phyloP scores from a whole-genome alignment of 2,888 invertebrate species.

The Agrilus cyanescens region DNA sequence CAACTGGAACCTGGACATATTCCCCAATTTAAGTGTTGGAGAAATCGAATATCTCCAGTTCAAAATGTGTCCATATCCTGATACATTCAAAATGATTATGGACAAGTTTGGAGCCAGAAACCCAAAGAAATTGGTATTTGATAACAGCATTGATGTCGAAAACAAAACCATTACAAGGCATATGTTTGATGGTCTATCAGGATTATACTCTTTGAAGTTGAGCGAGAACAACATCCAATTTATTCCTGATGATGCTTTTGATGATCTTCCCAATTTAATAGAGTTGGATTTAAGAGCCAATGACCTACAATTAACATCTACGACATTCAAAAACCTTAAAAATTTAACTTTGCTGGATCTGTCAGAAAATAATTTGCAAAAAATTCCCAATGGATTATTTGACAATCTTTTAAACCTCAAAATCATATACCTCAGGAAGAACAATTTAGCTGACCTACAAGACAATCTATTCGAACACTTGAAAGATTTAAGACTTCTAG shows the following conservation, averaged over 20 bases:
- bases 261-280: conserved; percentile 46
- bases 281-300: conserved; percentile 53
- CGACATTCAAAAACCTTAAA: conserved; percentile 21
- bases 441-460: conserved; percentile 51
- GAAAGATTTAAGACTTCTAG: conserved; percentile 49
- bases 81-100: conserved; percentile 37
- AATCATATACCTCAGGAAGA: conserved; percentile 57
- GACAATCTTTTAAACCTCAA: conserved; percentile 45
- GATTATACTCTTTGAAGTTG: conserved; percentile 8
- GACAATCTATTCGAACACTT: conserved; percentile 51
- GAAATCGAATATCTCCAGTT: conserved; percentile 39
- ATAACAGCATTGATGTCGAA: conserved; percentile 3
- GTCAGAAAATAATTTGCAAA: conserved; percentile 51
- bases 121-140: conserved; percentile 15
- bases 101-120: conserved; percentile 35
- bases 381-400: conserved; percentile 46
- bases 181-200: conserved; percentile 10
- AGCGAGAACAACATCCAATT: conserved; percentile 9
- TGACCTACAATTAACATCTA: conserved; percentile 32
- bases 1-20: conserved; percentile 32
- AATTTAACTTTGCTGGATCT: conserved; percentile 45
- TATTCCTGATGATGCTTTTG: conserved; percentile 26
- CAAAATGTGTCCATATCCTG: conserved; percentile 44
- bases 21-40: conserved; percentile 39
- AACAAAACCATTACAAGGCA: conserved; percentile 12